Conservation (phyloP, 2,797 vertebrate species). For the Xiphophorus birchmanni region DNA sequence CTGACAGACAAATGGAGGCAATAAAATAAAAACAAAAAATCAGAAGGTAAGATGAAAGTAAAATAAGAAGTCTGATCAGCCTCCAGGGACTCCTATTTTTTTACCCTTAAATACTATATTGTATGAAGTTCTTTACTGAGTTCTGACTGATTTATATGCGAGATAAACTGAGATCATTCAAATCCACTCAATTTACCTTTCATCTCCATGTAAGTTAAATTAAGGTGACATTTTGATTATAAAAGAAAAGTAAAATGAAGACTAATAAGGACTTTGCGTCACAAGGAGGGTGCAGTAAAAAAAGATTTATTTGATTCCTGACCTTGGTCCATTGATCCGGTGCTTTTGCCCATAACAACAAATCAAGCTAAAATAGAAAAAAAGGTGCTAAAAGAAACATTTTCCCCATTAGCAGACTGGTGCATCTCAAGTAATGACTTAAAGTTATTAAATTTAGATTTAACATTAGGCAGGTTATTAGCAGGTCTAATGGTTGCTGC, state of each 20-base stretch:
- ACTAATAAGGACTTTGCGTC: not conserved
- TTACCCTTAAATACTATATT: not conserved
- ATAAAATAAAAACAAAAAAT: not conserved
- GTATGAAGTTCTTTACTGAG: not conserved
- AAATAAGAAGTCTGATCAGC: not conserved
- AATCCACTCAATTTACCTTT: not conserved
- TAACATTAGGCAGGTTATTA: not conserved
- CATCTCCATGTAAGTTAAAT: not conserved
- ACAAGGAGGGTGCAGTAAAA: not conserved
- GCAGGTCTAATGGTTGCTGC: constrained; percentile 24
- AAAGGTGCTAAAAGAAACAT: not conserved
- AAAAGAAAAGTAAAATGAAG: not conserved
- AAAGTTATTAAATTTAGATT: constrained; percentile 5
- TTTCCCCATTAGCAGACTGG: not conserved
- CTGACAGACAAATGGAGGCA: not conserved
- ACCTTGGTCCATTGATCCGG: not conserved
- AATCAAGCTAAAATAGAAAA: not conserved
- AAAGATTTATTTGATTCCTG: not conserved
- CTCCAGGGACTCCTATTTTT: not conserved
- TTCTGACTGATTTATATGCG: not conserved
- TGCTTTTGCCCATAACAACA: not conserved
- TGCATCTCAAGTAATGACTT: not conserved
- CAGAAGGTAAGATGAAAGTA: not conserved
- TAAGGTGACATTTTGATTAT: not conserved
- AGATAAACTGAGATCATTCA: not conserved